Evolutionary conservation across 2,888 invertebrate genomes (phyloP), one percentile per base, ranked within the genome.

Genomic region (Pandemis cinnamomeana): DNA sequence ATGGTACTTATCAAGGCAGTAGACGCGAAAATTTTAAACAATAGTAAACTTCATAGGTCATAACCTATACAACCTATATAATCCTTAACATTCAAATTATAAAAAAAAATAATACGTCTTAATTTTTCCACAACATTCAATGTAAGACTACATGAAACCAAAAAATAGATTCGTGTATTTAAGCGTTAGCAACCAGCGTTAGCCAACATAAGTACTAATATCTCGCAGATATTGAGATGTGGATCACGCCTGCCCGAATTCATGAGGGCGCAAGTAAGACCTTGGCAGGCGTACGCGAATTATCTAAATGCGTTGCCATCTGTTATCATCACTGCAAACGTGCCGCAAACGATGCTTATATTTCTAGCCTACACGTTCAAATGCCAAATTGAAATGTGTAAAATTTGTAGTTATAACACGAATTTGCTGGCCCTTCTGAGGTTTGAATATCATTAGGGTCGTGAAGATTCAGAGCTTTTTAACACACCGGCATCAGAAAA

Each of bases 321-420:
- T 82, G 80, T 84, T 83, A 84, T 83, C 82, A 79, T 78, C 76
- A 77, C 79, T 79, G 78, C 66, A 71, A 70, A 70, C 62, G 71
- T 75, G 74, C 74, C 55, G 63, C 63, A 67, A 76, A 78, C 72
- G 69, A 63, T 67, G 77, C 71, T 75, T 72, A 71, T 72, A 72
- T 58, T 62, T 51, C 66, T 20, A 15, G 53, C 67, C 60, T 71
- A 69, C 51, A 10, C n/a, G n/a, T 68, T 55, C 55, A 11, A 58
- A 61, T 67, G 79, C 44, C 60, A 58, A 72, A 68, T 64, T 68
- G 72, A 73, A 73, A 73, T 58, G 48, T 55, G 11, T 36, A 7
- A 64, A 27, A 27, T 46, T 64, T 64, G n/a, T 64, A 48, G 48
- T 5, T 64, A 20, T 11, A 7, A 15, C 58, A 58, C 58, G 27